These are phyloP conservation scores for Chrysocyon brachyurus DNA, from an alignment of 2,797 vertebrate species.

Conservation along the genomic window DNA sequence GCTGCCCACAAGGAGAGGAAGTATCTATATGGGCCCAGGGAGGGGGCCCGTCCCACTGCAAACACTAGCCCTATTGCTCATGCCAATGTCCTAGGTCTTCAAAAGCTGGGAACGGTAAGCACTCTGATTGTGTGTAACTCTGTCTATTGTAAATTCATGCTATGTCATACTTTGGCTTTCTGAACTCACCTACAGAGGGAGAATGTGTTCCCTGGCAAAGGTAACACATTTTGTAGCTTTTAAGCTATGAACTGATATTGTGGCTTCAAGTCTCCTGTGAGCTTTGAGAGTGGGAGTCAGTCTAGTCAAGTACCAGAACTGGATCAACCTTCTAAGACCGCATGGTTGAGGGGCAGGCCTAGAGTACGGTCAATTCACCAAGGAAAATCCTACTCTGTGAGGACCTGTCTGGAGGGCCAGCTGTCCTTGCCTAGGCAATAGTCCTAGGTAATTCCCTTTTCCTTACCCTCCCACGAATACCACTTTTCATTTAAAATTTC, in stretches of 20 bases:
- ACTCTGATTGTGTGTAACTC: not conserved
- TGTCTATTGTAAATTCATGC: not conserved
- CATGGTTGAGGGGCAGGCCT: not conserved
- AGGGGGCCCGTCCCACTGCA: not conserved
- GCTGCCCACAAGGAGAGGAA: not conserved
- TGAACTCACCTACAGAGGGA: not conserved
- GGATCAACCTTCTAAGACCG: not conserved
- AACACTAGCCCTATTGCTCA: not conserved
- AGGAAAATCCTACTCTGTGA: not conserved
- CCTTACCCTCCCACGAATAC: not conserved
- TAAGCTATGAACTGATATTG: not conserved
- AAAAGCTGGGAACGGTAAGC: not conserved
- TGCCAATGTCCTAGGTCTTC: not conserved
- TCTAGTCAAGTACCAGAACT: not conserved
- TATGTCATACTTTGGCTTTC: not conserved
- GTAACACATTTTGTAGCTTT: not conserved
- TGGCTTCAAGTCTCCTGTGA: not conserved
- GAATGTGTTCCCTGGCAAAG: not conserved
- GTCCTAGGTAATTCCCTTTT: not conserved
- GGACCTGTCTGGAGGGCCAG: not conserved
- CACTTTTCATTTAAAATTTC: not conserved
- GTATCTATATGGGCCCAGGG: not conserved
- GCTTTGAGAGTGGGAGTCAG: not conserved
- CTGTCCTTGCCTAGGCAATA: not conserved
- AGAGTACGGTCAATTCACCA: not conserved